Evolutionary conservation across 2,888 invertebrate genomes (phyloP).

Genomic region (Caenorhabditis uteleia): DNA sequence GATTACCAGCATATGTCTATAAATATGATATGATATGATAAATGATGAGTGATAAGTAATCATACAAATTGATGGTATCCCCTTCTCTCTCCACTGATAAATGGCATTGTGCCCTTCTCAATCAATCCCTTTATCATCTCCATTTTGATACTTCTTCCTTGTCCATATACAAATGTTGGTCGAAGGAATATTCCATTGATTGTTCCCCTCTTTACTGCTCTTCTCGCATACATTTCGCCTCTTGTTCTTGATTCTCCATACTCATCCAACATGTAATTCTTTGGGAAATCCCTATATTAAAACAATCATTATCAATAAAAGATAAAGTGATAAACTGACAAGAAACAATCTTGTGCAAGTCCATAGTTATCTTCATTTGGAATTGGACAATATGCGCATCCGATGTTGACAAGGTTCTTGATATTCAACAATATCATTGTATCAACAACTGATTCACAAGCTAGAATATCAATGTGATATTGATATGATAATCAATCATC

Average conservation of each 20-base stretch:
- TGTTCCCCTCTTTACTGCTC: constrained; percentile 21
- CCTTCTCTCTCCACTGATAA: constrained; percentile 52
- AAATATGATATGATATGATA: constrained; percentile 1
- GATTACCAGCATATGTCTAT: constrained; percentile 62
- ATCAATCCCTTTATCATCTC: constrained; percentile 43
- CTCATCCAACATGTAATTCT: constrained; percentile 57
- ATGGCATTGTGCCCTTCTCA: constrained; percentile 42
- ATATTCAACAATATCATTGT: constrained; percentile 47
- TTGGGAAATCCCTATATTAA: constrained; percentile 38
- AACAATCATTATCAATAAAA: not conserved
- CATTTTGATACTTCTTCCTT: constrained; percentile 45
- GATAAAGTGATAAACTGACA: constrained; percentile 20
- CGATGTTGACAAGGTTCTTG: constrained; percentile 56
- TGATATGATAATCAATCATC: not conserved
- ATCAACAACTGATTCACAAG: constrained; percentile 58
- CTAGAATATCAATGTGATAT: constrained; percentile 42
- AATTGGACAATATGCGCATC: constrained; percentile 63
- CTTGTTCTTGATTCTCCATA: constrained; percentile 62
- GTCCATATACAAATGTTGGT: constrained; percentile 60
- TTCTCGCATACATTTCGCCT: constrained; percentile 60
- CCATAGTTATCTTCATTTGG: constrained; percentile 66
- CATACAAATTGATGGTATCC: constrained; percentile 65
- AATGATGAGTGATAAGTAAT: not conserved
- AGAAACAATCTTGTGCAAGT: constrained; percentile 56
- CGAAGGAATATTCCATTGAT: constrained; percentile 58